phyloP scores from a whole-genome alignment of 2,797 vertebrate genomes.

The Pipistrellus pygmaeus region DNA sequence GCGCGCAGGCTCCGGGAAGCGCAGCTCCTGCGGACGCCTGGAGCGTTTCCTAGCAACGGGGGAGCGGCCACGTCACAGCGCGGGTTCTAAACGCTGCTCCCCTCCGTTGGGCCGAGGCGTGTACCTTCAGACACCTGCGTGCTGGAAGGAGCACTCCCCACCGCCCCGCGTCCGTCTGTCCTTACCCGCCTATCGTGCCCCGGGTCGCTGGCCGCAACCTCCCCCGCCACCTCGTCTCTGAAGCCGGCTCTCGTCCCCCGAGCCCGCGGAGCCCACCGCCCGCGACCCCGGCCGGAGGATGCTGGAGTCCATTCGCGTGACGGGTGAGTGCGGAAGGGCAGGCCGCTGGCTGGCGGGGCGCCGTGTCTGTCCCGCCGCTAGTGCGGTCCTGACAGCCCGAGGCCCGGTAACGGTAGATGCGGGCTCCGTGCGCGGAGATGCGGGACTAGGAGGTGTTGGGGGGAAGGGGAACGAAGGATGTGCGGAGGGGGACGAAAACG shows the following conservation, averaged over 20 bases:
- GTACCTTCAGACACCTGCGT: not conserved
- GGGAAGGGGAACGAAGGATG: too few species aligned
- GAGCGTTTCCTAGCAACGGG: slow-evolving; percentile 80
- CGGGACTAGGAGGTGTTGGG: not conserved
- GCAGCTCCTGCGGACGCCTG: accelerated
- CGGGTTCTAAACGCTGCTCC: not conserved
- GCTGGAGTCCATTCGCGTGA: slow-evolving; percentile 90
- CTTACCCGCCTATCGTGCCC: not conserved
- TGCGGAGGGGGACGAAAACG: not conserved
- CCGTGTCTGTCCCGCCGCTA: not conserved
- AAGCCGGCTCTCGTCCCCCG: too few species aligned
- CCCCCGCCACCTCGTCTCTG: not conserved
- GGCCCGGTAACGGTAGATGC: not conserved
- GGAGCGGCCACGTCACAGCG: slow-evolving; percentile 68
- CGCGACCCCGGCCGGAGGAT: slow-evolving; percentile 76
- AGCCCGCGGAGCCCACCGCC: not conserved
- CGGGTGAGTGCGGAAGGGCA: slow-evolving; percentile 85
- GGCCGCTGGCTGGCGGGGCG: not conserved
- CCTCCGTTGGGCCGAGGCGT: not conserved
- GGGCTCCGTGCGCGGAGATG: not conserved
- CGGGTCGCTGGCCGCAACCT: not conserved
- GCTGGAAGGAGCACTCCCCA: not conserved
- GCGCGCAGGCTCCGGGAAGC: not conserved
- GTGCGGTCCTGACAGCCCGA: not conserved
- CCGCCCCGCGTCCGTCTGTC: not conserved